phyloP scores from a whole-genome alignment of 2,797 vertebrate species.

The Gadopsis marmoratus region DNA sequence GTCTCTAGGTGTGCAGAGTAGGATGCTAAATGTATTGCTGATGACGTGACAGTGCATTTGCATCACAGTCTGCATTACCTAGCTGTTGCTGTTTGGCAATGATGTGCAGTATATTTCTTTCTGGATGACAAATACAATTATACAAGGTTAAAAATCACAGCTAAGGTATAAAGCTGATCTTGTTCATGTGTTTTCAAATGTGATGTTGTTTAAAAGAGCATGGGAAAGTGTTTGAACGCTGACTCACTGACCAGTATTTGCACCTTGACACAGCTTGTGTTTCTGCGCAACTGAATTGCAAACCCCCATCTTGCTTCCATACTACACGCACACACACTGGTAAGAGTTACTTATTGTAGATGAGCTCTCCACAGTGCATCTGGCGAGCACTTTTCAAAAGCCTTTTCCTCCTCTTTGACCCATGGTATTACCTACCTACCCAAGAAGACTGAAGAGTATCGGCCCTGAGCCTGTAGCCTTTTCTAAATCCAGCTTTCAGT shows the following conservation, averaged over 20 bases:
- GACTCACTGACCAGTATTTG: constrained; percentile 33
- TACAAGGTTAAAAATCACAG: background rate
- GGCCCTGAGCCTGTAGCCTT: background rate
- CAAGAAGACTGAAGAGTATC: background rate
- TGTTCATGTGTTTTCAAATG: background rate
- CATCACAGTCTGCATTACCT: background rate
- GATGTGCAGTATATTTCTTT: background rate
- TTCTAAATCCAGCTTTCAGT: constrained; percentile 10
- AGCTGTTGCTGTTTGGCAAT: constrained; percentile 1
- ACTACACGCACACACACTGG: background rate
- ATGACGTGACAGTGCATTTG: background rate
- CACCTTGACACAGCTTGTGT: constrained; percentile 26
- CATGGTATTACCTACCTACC: background rate
- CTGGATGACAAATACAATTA: background rate
- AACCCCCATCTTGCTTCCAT: background rate
- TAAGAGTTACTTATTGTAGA: constrained; percentile 1
- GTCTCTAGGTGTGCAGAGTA: background rate
- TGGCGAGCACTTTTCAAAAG: constrained; percentile 21
- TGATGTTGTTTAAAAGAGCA: constrained; percentile 9
- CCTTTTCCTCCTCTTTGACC: constrained; percentile 31
- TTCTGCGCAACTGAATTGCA: constrained; percentile 38
- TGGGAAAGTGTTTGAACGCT: background rate
- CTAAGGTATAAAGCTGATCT: constrained; percentile 11
- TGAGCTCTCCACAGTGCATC: constrained; percentile 5
- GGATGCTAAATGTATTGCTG: no score